Base-by-base conservation (phyloP, 2,113 vertebrate genomes). In the Oreochromis spilurus region DNA sequence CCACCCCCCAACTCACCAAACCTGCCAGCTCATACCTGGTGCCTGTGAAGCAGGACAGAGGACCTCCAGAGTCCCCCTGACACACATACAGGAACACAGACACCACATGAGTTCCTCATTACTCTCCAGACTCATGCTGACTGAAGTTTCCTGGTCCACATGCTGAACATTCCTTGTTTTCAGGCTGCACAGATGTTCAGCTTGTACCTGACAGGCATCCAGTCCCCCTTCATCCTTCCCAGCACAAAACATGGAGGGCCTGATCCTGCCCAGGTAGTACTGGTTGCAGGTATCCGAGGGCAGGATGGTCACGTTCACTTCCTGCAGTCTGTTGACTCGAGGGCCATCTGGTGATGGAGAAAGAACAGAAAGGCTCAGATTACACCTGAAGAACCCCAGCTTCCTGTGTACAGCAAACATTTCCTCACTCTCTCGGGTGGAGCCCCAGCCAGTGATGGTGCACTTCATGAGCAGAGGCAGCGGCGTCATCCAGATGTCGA, bases 21-120 rank as follows among this genome's bases (percentile, higher is more conserved):
- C 97, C 97, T 2, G 92, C 93, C n/a, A 98, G 79, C 75, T 92
- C 85, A 9, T 96, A 96, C 26, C 29, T 79, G 11, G 11, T 81
- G 2, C 93, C 95, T 0, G 81, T 93, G 87, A 93, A 95, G 92
- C 95, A 96, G 6, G 93, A 96, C 82, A 96, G 11, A 4, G 97
- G 97, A n/a, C 97, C 97, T 3, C 97, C 97, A 2, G 97, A 98
- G 91, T 98, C 97, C 50, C 97, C 97, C 97, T 98, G 82, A 84
- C 29, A 60, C 48, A 86, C 11, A 43, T 2, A 87, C 14, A 62
- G 34, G 21, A 53, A 13, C 5, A 29, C 5, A 29, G 38, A 29
- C 16, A 24, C 52, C 29, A 78, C 21, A 40, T 38, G 4, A 77
- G 13, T 19, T 77, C 9, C 9, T 75, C 14, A 45, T 2, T 11